Base-by-base conservation (phyloP, 1,140 invertebrate species). In the Trigoniulus corallinus region DNA sequence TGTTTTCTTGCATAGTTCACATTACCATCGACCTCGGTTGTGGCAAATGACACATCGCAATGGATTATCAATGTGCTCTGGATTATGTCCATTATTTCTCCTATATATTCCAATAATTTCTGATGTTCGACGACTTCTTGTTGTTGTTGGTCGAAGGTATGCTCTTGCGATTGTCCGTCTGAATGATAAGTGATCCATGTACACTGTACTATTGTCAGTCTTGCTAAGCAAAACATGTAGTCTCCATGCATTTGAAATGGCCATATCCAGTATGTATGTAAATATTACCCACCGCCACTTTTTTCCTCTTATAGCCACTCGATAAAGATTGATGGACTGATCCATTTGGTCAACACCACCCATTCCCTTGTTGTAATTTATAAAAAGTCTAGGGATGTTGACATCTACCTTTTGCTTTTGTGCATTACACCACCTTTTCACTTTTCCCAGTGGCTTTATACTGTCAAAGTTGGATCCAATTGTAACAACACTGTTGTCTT, bases 241-340 rank as follows among this genome's bases (percentile, higher is more conserved):
- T 25, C 58, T 58, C 62, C 62, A 65, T 15, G 58, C 57, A 56
- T 65, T 64, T 47, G 63, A 57, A 10, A 59, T 47, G 21, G 59
- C 58, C 54, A 62, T 55, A 53, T 64, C 61, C 12, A 64, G 15
- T 41, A 52, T 59, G 50, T 63, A 56, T 12, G 37, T 43, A 43
- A 63, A 40, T n/a, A 65, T 41, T 21, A 58, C 54, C 50, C 56
- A 60, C 53, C 59, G 64, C 61, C 59, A 62, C 56, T 64, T 64
- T 48, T 64, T 64, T 47, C 58, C 61, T 37, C 59, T 47, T 20
- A 64, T 60, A 10, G 41, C 25, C 10, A 54, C 43, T 22, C 58
- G 15, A 49, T 64, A 63, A 25, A 57, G 41, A 48, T 53, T 56
- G 50, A 65, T 57, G 47, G 63, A 62, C 44, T 63, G 59, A 48